A percentile compares a stretch with the other conserved stretches of the same genome.
Conservation (phyloP, 2,888 invertebrate genomes). For the Zonitis immaculata region DNA sequence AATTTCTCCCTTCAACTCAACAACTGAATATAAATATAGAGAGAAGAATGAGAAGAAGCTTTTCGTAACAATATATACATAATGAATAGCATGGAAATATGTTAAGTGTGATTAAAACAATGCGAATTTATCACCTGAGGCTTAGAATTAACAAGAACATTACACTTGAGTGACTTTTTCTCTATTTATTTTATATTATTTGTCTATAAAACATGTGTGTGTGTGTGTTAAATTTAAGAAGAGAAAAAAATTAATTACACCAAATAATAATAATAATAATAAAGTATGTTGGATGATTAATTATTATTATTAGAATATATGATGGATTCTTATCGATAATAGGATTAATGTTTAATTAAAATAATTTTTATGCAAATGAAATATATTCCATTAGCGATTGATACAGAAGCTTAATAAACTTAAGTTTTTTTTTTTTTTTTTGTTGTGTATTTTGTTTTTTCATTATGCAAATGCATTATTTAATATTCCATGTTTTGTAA, state of each 20-base stretch:
- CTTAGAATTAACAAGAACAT: constrained; percentile 33
- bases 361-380: constrained; percentile 35
- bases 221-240: no score
- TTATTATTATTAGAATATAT: constrained; percentile 11
- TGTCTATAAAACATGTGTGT: background rate
- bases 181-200: background rate
- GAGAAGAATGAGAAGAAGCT: background rate
- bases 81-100: constrained; percentile 30
- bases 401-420: constrained; percentile 37
- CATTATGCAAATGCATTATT: constrained; percentile 36
- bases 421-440: constrained; percentile 21
- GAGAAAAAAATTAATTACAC: no score
- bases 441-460: constrained; percentile 17
- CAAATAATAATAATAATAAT: constrained; percentile 8
- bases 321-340: constrained; percentile 13
- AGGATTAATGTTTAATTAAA: constrained; percentile 26
- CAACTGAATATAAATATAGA: background rate
- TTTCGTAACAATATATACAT: constrained; percentile 27
- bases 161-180: constrained; percentile 9
- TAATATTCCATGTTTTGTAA: constrained; percentile 40
- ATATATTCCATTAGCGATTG: constrained; percentile 34
- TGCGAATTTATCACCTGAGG: constrained; percentile 28
- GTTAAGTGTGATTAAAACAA: constrained; percentile 35
- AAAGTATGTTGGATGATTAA: no score
- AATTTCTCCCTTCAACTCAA: constrained; percentile 4